phyloP scores from a whole-genome alignment of 2,113 vertebrate genomes.

The Struthidea cinerea region DNA sequence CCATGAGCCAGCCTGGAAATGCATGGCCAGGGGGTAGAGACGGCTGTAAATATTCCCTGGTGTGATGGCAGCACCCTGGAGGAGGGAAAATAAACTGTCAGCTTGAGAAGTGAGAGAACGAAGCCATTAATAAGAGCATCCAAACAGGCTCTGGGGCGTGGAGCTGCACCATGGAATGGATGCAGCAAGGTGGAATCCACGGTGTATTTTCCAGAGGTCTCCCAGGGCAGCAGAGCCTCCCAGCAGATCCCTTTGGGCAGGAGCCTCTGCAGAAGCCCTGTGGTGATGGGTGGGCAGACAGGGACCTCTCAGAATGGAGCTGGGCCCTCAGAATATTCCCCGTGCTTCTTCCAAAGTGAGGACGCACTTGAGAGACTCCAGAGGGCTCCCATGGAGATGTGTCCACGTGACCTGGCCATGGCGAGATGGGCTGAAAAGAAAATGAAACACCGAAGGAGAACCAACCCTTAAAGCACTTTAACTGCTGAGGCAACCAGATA shows the following conservation, averaged over 20 bases:
- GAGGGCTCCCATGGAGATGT: neutral
- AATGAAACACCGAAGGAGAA: neutral
- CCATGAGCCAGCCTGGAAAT: neutral
- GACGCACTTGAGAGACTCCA: neutral
- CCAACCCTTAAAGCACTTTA: neutral
- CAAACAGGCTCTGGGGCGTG: neutral
- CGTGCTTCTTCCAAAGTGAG: neutral
- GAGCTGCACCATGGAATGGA: neutral
- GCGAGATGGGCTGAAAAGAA: neutral
- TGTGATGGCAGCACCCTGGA: neutral
- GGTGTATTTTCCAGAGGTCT: neutral
- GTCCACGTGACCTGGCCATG: neutral
- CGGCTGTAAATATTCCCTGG: neutral
- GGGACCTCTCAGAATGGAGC: neutral
- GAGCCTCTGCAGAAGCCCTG: neutral
- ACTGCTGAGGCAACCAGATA: neutral
- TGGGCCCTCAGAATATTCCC: neutral
- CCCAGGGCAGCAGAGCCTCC: neutral
- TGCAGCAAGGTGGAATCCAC: neutral
- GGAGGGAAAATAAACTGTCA: conserved; percentile 37
- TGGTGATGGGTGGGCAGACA: neutral
- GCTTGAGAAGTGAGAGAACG: neutral
- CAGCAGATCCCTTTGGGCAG: neutral
- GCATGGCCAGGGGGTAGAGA: neutral
- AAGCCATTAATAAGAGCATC: conserved; percentile 14